Conservation (phyloP, 2,888 invertebrate genomes). For the Apotomis capreana region DNA sequence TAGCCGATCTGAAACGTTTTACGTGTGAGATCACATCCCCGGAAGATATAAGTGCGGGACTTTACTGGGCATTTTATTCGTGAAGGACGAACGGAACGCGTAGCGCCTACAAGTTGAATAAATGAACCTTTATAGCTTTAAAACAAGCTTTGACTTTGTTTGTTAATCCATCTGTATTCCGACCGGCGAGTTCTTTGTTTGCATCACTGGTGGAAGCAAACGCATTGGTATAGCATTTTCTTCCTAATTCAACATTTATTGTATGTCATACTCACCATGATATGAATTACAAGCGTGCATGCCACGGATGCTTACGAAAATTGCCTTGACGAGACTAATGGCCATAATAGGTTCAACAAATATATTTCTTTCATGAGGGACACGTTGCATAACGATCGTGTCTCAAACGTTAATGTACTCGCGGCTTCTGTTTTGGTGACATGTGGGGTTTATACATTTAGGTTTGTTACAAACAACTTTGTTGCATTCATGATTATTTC, state of each 20-base stretch:
- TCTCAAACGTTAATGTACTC: constrained; percentile 55
- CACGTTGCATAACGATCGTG: constrained; percentile 70
- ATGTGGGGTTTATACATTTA: constrained; percentile 33
- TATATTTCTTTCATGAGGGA: constrained; percentile 70
- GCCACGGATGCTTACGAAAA: constrained; percentile 73
- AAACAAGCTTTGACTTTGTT: constrained; percentile 46
- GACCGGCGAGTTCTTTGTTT: constrained; percentile 43
- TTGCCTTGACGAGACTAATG: constrained; percentile 74
- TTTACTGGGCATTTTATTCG: constrained; percentile 59
- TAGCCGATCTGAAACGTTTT: constrained; percentile 18
- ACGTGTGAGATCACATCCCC: constrained; percentile 58
- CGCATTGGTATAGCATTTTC: constrained; percentile 35
- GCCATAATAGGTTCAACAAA: constrained; percentile 74
- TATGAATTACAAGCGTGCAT: constrained; percentile 43
- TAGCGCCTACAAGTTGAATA: constrained; percentile 65
- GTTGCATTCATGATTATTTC: constrained; percentile 12
- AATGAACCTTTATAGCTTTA: constrained; percentile 46
- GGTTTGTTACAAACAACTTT: constrained; percentile 29
- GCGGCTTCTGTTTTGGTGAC: constrained; percentile 51
- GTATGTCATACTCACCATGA: constrained; percentile 34
- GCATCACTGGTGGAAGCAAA: constrained; percentile 37
- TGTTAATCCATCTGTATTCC: constrained; percentile 40
- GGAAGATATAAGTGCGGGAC: constrained; percentile 66
- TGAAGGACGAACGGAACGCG: constrained; percentile 72
- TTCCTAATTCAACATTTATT: constrained; percentile 35